Conservation (phyloP, 1,140 invertebrate genomes). For the Tetragonula clypearis region DNA sequence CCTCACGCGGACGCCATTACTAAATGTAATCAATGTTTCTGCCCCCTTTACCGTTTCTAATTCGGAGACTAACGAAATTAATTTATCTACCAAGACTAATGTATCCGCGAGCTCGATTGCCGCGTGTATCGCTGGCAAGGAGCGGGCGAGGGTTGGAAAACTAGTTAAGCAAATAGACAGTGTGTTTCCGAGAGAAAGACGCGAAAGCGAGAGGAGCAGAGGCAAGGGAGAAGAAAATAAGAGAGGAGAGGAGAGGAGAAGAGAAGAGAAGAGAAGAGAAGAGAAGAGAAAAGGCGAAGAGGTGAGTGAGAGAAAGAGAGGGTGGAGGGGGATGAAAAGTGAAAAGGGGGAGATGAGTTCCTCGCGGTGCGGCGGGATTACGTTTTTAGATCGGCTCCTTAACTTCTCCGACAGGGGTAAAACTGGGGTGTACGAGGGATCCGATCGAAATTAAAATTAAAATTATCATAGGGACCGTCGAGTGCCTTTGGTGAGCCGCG, state of each 20-base stretch:
- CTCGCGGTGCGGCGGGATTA: slow-evolving; percentile 47
- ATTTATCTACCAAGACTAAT: slow-evolving; percentile 73
- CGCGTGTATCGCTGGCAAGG: slow-evolving; percentile 57
- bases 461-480: slow-evolving; percentile 69
- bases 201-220: slow-evolving; percentile 29
- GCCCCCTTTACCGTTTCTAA: slow-evolving; percentile 57
- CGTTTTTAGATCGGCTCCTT: slow-evolving; percentile 66
- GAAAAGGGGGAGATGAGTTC: slow-evolving; percentile 16
- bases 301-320: too few relatives aligned
- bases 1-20: background rate
- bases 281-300: background rate
- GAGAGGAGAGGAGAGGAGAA: background rate
- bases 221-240: background rate
- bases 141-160: slow-evolving; percentile 63
- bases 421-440: slow-evolving; percentile 38
- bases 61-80: slow-evolving; percentile 73
- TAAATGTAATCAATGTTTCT: slow-evolving; percentile 58
- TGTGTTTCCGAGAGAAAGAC: slow-evolving; percentile 37
- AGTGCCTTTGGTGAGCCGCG: slow-evolving; percentile 66
- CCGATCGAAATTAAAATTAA: slow-evolving; percentile 77
- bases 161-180: slow-evolving; percentile 77
- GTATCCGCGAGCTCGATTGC: slow-evolving; percentile 64
- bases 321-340: background rate
- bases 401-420: slow-evolving; percentile 47
- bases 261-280: background rate